Percentiles rank a stretch among this genome's conserved stretches.
Conservation (phyloP, 2,797 vertebrate genomes). For the Carduelis carduelis region DNA sequence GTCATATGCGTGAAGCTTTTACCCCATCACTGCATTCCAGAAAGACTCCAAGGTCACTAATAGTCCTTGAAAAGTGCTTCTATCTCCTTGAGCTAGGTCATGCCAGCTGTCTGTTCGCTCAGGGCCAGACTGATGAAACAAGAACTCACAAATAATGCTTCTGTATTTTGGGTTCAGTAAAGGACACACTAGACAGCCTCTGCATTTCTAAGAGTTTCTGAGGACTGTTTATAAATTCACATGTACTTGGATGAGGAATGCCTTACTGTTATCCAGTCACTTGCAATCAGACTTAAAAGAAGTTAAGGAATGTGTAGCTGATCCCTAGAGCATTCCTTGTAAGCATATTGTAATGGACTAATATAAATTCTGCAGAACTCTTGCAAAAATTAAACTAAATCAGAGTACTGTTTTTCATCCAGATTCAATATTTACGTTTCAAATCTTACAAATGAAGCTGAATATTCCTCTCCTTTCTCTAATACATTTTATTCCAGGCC, state of each 20-base stretch:
- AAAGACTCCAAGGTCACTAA: not conserved
- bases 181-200: not conserved
- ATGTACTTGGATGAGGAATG: not conserved
- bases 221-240: not conserved
- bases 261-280: not conserved
- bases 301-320: not conserved
- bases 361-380: not conserved
- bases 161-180: not conserved
- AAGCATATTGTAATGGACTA: not conserved
- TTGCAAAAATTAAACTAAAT: not conserved
- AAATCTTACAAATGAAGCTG: not conserved
- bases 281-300: not conserved
- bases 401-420: not conserved
- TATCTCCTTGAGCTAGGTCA: not conserved
- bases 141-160: not conserved
- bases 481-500: not conserved
- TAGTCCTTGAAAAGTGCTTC: not conserved
- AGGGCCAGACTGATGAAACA: not conserved
- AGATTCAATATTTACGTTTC: not conserved
- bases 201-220: not conserved
- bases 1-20: fast-evolving
- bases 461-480: not conserved
- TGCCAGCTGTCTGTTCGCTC: not conserved
- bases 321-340: not conserved
- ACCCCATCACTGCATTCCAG: not conserved